phyloP scores from a whole-genome alignment of 2,113 vertebrate species.

The Gopherus flavomarginatus region DNA sequence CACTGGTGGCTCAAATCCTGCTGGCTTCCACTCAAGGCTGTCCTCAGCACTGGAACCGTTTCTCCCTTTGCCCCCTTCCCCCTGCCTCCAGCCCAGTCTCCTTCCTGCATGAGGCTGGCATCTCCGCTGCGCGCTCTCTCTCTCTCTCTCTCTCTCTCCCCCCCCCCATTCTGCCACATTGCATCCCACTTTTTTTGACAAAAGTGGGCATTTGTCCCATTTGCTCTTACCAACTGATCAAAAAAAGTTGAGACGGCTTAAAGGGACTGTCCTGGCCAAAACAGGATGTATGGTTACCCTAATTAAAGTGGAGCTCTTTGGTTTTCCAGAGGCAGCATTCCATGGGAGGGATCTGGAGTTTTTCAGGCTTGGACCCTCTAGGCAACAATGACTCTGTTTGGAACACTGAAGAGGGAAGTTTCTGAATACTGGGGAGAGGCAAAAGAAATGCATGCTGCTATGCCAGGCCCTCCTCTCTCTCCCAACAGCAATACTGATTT shows the following conservation, averaged over 20 bases:
- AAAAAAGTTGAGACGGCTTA: no score
- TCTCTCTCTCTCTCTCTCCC: no score
- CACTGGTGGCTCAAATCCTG: no score
- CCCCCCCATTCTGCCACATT: no score
- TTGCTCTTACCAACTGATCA: no score
- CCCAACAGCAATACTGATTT: not conserved
- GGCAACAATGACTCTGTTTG: not conserved
- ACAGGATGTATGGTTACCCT: no score
- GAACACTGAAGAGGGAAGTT: not conserved
- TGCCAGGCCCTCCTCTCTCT: not conserved
- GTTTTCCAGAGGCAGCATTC: slow-evolving; percentile 1
- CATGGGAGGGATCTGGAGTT: slow-evolving; percentile 3
- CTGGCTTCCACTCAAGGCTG: not conserved
- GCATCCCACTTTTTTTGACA: no score
- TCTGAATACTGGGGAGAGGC: not conserved
- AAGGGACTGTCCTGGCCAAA: no score
- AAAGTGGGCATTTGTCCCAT: no score
- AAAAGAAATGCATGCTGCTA: accelerated
- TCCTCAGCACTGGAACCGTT: not conserved
- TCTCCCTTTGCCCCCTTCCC: no score
- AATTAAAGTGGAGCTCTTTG: not conserved
- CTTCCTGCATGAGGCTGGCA: no score
- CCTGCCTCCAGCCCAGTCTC: not conserved
- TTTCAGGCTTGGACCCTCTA: not conserved
- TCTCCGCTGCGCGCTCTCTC: no score